phyloP scores from a whole-genome alignment of 1,140 invertebrate species.

The Drosophila ercepeae region DNA sequence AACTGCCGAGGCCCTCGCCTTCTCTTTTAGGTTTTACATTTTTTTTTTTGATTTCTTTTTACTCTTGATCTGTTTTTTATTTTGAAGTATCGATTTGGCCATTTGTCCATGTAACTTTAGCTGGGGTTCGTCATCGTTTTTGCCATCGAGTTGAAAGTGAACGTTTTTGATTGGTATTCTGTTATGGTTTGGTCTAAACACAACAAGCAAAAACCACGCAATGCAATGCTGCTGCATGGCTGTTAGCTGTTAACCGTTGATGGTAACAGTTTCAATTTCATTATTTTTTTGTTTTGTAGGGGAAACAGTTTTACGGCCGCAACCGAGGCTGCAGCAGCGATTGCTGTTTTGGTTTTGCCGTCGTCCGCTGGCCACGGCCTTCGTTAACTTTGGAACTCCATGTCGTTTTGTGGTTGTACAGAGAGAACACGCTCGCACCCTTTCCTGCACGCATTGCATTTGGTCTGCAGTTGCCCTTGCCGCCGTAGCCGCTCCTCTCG shows the following conservation, averaged over 20 bases:
- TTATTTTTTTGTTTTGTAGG: conserved; percentile 10
- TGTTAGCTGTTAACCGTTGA: conserved; percentile 26
- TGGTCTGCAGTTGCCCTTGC: conserved; percentile 72
- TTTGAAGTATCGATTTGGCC: conserved; percentile 14
- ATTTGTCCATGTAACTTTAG: conserved; percentile 41
- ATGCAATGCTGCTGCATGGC: conserved; percentile 58
- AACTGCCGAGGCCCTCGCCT: conserved; percentile 19
- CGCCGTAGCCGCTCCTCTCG: conserved; percentile 45
- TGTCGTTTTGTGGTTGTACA: conserved; percentile 73
- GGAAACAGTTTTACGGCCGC: conserved; percentile 17
- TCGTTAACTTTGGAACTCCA: conserved; percentile 80
- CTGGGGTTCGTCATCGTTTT: conserved; percentile 49
- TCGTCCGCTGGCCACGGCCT: conserved; percentile 55
- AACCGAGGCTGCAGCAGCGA: conserved; percentile 55
- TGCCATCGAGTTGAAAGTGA: conserved; percentile 74
- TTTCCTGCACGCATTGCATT: conserved; percentile 58
- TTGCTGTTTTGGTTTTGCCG: conserved; percentile 58
- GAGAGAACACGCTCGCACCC: conserved; percentile 73
- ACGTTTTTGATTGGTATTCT: conserved; percentile 65
- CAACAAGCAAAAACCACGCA: conserved; percentile 73
- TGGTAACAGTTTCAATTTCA: conserved; percentile 32
- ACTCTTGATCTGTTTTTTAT: conserved; percentile 35
- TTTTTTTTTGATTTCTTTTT: conserved; percentile 14
- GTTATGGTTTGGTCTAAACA: conserved; percentile 63
- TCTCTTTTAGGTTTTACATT: conserved; percentile 18